Evolutionary conservation across 2,797 vertebrate species (phyloP), one percentile per base, ranked within the genome.

Genomic region (Poeciliopsis turneri): DNA sequence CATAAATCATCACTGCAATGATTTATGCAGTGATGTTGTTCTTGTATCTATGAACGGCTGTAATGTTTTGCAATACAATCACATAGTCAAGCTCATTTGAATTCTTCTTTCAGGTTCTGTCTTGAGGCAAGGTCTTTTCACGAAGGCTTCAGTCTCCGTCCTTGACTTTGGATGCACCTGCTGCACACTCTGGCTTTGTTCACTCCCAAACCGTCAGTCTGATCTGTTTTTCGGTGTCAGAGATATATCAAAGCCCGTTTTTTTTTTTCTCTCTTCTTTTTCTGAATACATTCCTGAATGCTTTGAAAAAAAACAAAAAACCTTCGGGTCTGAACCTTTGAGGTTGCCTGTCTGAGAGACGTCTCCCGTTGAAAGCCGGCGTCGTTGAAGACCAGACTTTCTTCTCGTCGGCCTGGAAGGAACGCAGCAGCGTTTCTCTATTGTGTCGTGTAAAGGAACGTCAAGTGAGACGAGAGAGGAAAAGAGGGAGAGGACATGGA

Each of bases 151-250:
- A 76, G 79, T 79, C 64, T 78, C 33, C 0, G 43, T 82, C 86
- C 84, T 91, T 90, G 84, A 85, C 78, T 85, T 90, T 79, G 36
- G 39, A 86, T 78, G 75, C 74, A 82, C 69, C 46, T 86, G 76
- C 80, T 57, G 28, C 69, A 81, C 74, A 76, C 61, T 2, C 71
- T n/a, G 30, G 20, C 49, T 82, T 84, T 84, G 66, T 81, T 88
- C 74, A 69, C 51, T 45, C 30, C 80, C 13, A 68, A 87, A 87
- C 77, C 43, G 18, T 78, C 70, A 78, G 64, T 81, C 53, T 75
- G 64, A 8, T 25, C 10, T 74, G 36, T 46, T 76, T 77, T 66
- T 74, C 75, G 76, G 23, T 57, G 64, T 84, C 78, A 70, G n/a
- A 78, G 25, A 72, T 46, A 76, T 47, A 77, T 59, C 43, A 74